Conservation (phyloP, 2,888 invertebrate species). For the Noctua janthe region DNA sequence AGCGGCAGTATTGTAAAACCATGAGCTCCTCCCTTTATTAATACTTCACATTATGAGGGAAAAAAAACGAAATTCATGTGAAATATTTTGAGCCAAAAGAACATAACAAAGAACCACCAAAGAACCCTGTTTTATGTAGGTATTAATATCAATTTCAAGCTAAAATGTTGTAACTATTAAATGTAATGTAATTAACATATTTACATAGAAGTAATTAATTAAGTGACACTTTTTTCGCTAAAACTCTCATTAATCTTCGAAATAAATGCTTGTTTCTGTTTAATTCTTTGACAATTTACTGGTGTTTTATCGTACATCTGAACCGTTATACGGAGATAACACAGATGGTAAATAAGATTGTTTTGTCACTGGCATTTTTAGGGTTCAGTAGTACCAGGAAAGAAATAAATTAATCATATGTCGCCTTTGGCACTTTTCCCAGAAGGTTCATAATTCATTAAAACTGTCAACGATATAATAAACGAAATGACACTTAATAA, state of each 20-base stretch:
- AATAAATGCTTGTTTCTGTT: constrained; percentile 27
- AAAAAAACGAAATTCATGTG: neutral
- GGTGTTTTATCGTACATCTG: constrained; percentile 17
- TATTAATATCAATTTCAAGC: constrained; percentile 11
- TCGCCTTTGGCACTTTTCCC: constrained; percentile 1
- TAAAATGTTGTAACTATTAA: constrained; percentile 20
- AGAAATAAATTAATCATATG: neutral
- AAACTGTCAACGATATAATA: constrained; percentile 49
- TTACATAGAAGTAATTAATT: constrained; percentile 43
- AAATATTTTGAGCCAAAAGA: neutral
- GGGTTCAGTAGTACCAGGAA: neutral
- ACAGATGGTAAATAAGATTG: neutral
- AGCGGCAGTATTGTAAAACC: no score
- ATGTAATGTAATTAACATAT: constrained; percentile 51
- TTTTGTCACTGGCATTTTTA: neutral
- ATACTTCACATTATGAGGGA: neutral
- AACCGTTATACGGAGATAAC: constrained; percentile 15
- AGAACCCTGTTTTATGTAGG: neutral
- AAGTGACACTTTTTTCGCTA: constrained; percentile 25
- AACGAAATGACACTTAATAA: constrained; percentile 4
- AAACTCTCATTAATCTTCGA: constrained; percentile 34
- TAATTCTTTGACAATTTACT: constrained; percentile 42
- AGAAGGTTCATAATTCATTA: constrained; percentile 7
- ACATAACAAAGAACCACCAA: neutral
- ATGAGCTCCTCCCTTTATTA: no score